Evolutionary conservation across 2,113 vertebrate genomes (phyloP), one percentile per base, ranked within the genome.

Genomic region (Serilophus lunatus): DNA sequence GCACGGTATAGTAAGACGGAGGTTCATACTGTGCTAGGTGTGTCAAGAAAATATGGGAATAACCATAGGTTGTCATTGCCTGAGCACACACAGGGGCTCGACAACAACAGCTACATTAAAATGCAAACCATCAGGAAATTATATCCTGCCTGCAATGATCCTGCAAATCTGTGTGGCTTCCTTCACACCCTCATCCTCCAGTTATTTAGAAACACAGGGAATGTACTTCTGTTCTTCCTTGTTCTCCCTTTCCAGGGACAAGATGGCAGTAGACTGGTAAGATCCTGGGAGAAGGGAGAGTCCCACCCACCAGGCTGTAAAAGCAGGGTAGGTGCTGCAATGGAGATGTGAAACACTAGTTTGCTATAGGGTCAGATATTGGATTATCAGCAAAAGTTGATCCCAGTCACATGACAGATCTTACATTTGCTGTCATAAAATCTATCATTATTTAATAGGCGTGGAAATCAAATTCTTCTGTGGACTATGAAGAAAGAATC

Each of bases 401-500:
- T 87, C 77, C 29, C 50, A 88, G 70, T 92, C 97, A 94, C 64
- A 25, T 76, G 86, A 63, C 10, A 83, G 66, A 78, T 86, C 63
- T 96, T 97, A 95, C 91, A 93, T 95, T 89, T 95, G 23, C 91
- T 97, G 91, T 96, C 94, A 96, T 91, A 94, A 96, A 98, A 97
- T 95, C 92, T 63, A 94, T 97, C 61, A 82, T 97, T 97, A 96
- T 97, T 97, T 89, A 96, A 92, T 92, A 94, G 83, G 78, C 90
- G 68, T 60, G 54, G 84, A 97, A 97, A 87, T 97, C 13, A 96
- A 95, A 89, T 96, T 88, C 44, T 96, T 95, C 70, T 92, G 54
- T 83, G 82, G 78, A 88, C 85, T 93, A 65, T 72, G 89, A 95
- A 91, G 77, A 59, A 86, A 76, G 64, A 81, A 86, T 93, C 71